Percentiles rank a stretch among this genome's conserved stretches.
Evolutionary conservation across 2,888 invertebrate genomes (phyloP).

Genomic region (Thereva nobilitata): DNA sequence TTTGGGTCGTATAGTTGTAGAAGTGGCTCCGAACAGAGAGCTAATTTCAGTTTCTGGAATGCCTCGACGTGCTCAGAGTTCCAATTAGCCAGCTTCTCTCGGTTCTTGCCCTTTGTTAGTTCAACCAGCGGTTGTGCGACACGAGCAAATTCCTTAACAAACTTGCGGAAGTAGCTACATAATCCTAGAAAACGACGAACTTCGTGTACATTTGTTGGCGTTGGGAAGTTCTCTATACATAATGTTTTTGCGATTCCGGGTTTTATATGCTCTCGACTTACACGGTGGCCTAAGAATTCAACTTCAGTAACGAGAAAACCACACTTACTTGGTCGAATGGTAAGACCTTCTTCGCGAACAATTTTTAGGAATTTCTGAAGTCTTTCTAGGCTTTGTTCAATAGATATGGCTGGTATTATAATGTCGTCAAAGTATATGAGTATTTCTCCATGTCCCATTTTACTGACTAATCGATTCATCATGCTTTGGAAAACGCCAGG

Average conservation of each 20-base stretch:
- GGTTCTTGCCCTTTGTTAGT: slow-evolving; percentile 33
- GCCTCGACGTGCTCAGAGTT: slow-evolving; percentile 27
- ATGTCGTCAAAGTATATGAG: slow-evolving; percentile 40
- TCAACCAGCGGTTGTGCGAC: slow-evolving; percentile 30
- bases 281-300: slow-evolving; percentile 37
- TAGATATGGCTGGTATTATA: slow-evolving; percentile 37
- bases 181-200: slow-evolving; percentile 8
- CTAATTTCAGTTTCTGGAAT: slow-evolving; percentile 41
- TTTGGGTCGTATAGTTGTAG: slow-evolving; percentile 45
- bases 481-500: slow-evolving; percentile 7
- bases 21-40: slow-evolving; percentile 43
- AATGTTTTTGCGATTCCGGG: slow-evolving; percentile 33
- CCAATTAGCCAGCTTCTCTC: slow-evolving; percentile 31
- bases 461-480: neutral
- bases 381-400: slow-evolving; percentile 16
- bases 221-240: slow-evolving; percentile 4
- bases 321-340: slow-evolving; percentile 40
- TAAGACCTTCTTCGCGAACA: slow-evolving; percentile 36
- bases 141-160: neutral
- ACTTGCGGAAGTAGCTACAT: slow-evolving; percentile 8
- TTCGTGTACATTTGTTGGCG: neutral
- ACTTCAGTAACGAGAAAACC: slow-evolving; percentile 40
- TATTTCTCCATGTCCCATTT: slow-evolving; percentile 2
- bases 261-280: slow-evolving; percentile 38
- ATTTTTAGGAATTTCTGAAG: slow-evolving; percentile 37